Conservation (phyloP, 2,113 vertebrate species). For the Calypte anna region DNA sequence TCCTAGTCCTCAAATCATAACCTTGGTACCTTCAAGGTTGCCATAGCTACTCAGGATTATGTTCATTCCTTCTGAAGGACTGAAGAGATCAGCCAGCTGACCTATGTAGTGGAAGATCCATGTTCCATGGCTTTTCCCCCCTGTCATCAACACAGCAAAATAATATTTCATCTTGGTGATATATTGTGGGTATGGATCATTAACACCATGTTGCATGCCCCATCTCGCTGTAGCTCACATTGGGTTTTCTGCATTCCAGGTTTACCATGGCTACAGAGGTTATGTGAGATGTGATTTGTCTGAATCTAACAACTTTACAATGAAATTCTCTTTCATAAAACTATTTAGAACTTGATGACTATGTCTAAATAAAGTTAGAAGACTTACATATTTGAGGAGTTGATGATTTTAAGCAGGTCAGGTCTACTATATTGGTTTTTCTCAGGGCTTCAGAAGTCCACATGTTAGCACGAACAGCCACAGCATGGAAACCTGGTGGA, state of each 20-base stretch:
- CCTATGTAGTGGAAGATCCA: background rate
- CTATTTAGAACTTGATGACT: rapidly evolving
- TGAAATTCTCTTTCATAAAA: background rate
- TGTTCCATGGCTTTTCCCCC: background rate
- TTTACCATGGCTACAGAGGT: background rate
- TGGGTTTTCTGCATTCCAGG: background rate
- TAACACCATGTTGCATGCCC: background rate
- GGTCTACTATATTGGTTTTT: background rate
- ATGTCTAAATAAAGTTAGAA: background rate
- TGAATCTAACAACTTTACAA: background rate
- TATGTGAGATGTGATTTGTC: background rate
- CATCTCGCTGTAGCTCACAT: background rate
- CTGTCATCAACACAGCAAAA: background rate
- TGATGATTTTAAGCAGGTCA: background rate
- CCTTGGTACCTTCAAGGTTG: background rate
- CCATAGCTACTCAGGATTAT: background rate
- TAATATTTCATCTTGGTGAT: background rate
- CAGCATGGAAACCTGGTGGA: background rate
- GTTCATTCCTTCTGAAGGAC: background rate
- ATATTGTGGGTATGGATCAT: background rate
- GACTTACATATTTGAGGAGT: background rate
- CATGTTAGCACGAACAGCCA: background rate
- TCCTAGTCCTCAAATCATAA: background rate
- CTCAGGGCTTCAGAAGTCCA: background rate
- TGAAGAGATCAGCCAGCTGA: background rate